phyloP scores from a whole-genome alignment of 2,113 vertebrate genomes.

The Ammodramus savannarum region DNA sequence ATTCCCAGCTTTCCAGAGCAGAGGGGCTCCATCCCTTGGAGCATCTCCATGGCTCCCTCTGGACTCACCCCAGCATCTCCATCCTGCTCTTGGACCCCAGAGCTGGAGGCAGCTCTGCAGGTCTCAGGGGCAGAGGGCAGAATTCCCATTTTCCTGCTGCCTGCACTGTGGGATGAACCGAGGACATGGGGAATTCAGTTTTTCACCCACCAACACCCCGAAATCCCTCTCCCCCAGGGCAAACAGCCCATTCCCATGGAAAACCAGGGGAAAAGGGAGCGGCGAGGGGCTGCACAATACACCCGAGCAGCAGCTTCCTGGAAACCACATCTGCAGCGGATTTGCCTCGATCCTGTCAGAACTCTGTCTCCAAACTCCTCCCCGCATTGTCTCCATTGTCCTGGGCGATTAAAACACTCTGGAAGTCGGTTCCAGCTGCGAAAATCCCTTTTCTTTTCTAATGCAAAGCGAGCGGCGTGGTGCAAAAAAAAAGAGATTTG shows the following conservation, averaged over 20 bases:
- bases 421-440: neutral
- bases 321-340: constrained; percentile 49
- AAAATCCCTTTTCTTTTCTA: constrained; percentile 13
- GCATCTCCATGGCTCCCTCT: fast-evolving
- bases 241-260: neutral
- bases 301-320: neutral
- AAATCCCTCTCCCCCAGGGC: neutral
- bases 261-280: neutral
- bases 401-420: neutral
- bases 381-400: constrained; percentile 42
- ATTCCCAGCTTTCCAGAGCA: neutral
- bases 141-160: neutral
- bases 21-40: neutral
- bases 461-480: neutral
- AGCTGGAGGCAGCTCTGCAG: fast-evolving
- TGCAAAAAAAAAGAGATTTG: neutral
- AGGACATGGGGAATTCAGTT: fast-evolving
- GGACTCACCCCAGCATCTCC: fast-evolving
- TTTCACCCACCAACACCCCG: neutral
- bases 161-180: fast-evolving
- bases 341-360: constrained; percentile 33
- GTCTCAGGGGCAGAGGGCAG: neutral
- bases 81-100: fast-evolving
- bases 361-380: constrained; percentile 50
- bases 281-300: neutral